Evolutionary conservation across 2,888 invertebrate genomes (phyloP).

Genomic region (Phorcus lineatus): DNA sequence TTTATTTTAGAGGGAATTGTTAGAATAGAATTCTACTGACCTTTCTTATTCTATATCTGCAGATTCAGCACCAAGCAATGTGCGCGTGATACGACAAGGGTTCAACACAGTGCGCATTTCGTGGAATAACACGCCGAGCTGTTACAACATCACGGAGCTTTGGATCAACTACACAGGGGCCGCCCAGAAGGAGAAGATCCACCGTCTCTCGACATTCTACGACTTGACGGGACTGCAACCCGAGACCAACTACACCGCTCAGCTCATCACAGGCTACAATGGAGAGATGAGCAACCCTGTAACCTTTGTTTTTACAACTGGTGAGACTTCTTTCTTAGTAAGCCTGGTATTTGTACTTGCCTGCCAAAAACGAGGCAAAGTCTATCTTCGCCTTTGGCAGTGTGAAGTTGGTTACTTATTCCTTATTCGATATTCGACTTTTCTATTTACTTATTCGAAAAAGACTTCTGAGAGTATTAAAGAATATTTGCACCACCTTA

Average conservation of each 20-base stretch:
- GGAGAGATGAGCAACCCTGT: slow-evolving; percentile 26
- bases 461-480: too few relatives aligned
- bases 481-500: too few relatives aligned
- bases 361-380: too few relatives aligned
- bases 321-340: background rate
- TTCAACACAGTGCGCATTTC: background rate
- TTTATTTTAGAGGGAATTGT: too few relatives aligned
- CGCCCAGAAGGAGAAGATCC: background rate
- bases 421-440: too few relatives aligned
- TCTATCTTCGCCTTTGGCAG: too few relatives aligned
- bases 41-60: background rate
- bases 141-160: slow-evolving; percentile 13
- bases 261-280: slow-evolving; percentile 18
- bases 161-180: background rate
- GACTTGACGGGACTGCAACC: slow-evolving; percentile 26
- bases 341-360: too few relatives aligned
- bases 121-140: slow-evolving; percentile 16
- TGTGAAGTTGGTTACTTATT: too few relatives aligned
- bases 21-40: too few relatives aligned
- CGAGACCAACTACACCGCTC: slow-evolving; percentile 21
- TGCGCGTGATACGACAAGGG: background rate
- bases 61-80: background rate
- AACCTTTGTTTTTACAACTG: slow-evolving; percentile 13
- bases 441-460: too few relatives aligned
- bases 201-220: background rate